Evolutionary conservation across 1,140 invertebrate genomes (phyloP), one percentile per base, ranked within the genome.

Genomic region (Probaryconus sp.): DNA sequence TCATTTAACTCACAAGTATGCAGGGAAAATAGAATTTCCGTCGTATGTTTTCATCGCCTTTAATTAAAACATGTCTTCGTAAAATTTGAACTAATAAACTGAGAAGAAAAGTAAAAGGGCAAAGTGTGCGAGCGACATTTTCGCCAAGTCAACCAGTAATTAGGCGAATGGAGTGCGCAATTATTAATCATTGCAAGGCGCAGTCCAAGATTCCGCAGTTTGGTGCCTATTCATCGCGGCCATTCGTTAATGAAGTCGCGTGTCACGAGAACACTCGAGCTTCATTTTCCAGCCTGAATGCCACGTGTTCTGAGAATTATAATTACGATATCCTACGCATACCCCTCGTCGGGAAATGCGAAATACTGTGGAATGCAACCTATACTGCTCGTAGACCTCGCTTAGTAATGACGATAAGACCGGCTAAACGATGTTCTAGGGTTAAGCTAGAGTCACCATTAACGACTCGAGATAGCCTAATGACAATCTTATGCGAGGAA

Each of bases 191-290:
- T 64, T 38, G 26, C 30, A 13, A 26, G 43, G 30, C 42, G 42
- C 48, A 38, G 60, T 70, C 58, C 65, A 53, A 55, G 60, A 70
- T 67, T 69, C 56, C 64, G 26, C 35, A 43, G 69, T 63, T 63
- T 16, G 71, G 72, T 33, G 58, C 21, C 55, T 69, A 69, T 69
- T 72, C 68, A 67, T 63, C 63, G 43, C 43, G 37, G 21, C 58
- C 30, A 64, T 69, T 76, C 68, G 72, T 78, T 78, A 76, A 78
- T 78, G 68, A 78, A 78, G 73, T 78, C 69, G 73, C 73, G 56
- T 76, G 77, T 78, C 60, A 51, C 56, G 51, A 17, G 40, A 69
- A 60, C 60, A 64, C 45, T 67, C 53, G 31, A 31, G 60, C 63
- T 77, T 63, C 56, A 72, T 77, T 72, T 71, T 63, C 43, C 42